A percentile compares a stretch with the other conserved stretches of the same genome.
These are phyloP conservation scores for Columba janthina DNA, from an alignment of 2,113 vertebrate species.

Conservation along the genomic window DNA sequence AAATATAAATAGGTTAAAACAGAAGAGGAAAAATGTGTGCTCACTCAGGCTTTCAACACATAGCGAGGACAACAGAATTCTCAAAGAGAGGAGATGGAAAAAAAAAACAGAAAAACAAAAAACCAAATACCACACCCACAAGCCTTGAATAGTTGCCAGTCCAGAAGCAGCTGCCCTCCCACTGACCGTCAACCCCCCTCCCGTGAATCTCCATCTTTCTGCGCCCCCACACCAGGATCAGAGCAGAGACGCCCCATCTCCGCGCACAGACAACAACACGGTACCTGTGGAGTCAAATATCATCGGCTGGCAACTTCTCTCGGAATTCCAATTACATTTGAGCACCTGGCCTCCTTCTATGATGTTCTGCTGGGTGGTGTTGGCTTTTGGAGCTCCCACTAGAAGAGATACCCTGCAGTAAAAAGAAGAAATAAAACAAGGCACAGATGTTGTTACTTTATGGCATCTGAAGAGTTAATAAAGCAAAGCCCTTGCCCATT, in stretches of 20 bases:
- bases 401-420: conserved; percentile 83
- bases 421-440: background rate
- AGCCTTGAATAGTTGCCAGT: background rate
- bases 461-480: background rate
- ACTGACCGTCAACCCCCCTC: background rate
- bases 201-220: background rate
- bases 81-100: background rate
- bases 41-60: background rate
- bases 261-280: accelerated
- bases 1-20: background rate
- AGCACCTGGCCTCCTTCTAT: conserved; percentile 92
- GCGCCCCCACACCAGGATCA: background rate
- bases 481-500: background rate
- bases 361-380: conserved; percentile 80
- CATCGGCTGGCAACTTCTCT: conserved; percentile 81
- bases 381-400: conserved; percentile 94
- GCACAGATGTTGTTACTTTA: background rate
- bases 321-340: conserved; percentile 84
- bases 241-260: background rate
- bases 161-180: accelerated
- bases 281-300: conserved; percentile 88
- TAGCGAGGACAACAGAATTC: background rate
- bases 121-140: background rate
- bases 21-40: background rate
- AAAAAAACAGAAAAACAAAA: background rate